A percentile compares a stretch with the other conserved stretches of the same genome.
Evolutionary conservation across 92 coral and sea anemone genomes (phyloP).

Genomic region (Siderastrea radians): DNA sequence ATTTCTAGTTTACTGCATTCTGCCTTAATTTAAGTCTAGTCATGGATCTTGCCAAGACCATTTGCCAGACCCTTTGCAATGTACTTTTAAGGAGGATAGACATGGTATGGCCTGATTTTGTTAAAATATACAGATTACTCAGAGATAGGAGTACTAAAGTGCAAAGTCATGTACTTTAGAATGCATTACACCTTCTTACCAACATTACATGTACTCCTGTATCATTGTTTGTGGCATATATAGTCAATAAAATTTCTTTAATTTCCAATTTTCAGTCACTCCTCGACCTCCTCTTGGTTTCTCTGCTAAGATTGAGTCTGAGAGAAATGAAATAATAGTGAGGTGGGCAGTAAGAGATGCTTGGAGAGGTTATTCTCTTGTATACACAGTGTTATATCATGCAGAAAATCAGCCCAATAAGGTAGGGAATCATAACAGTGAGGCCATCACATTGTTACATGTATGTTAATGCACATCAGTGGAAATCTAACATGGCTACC

Average conservation of each 20-base stretch:
- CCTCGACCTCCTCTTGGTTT: neutral
- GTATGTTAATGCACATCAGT: no score
- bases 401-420: neutral
- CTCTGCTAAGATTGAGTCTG: neutral
- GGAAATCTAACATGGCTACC: no score
- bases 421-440: neutral
- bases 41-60: no score
- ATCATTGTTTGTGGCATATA: neutral
- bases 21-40: no score
- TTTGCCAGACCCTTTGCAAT: no score
- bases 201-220: neutral
- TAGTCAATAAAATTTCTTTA: neutral
- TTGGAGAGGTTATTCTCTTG: neutral
- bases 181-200: neutral
- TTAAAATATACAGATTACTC: no score
- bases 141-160: no score
- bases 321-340: neutral
- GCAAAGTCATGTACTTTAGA: no score
- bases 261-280: slow-evolving; percentile 1
- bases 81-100: no score
- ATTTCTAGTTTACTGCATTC: no score
- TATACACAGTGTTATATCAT: slow-evolving; percentile 6
- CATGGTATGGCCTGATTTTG: no score
- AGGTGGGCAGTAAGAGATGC: neutral
- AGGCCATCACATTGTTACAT: no score